Conservation (phyloP, 2,888 invertebrate species). For the Drosophila vallismaia region DNA sequence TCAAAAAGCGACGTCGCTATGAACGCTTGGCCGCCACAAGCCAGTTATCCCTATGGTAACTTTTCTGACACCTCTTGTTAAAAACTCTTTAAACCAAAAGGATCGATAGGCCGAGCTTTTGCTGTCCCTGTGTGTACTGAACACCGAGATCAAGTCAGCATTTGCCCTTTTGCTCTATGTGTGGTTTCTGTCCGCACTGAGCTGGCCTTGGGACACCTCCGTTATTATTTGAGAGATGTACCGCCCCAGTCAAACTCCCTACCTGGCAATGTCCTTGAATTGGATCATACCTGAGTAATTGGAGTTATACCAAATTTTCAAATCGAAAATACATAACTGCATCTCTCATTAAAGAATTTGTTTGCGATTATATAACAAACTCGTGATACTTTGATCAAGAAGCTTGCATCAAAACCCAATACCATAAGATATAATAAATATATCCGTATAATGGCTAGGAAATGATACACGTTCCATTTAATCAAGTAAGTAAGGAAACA, state of each 20-base stretch:
- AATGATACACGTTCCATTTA: no score
- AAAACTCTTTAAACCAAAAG: slow-evolving; percentile 10
- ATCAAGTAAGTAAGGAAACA: no score
- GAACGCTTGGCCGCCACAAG: slow-evolving; percentile 19
- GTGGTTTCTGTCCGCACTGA: slow-evolving; percentile 88
- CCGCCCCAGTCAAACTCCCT: slow-evolving; percentile 24
- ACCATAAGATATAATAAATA: no score
- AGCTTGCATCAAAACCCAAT: no score
- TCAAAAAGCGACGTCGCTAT: slow-evolving; percentile 27
- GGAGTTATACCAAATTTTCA: slow-evolving; percentile 19
- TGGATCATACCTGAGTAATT: slow-evolving; percentile 18
- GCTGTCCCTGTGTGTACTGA: slow-evolving; percentile 86
- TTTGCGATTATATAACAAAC: slow-evolving; percentile 27
- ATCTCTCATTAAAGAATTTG: slow-evolving; percentile 23
- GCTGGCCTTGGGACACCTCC: slow-evolving; percentile 54
- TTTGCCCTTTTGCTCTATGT: slow-evolving; percentile 89
- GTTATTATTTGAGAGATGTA: slow-evolving; percentile 24
- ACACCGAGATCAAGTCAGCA: slow-evolving; percentile 83
- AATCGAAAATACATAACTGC: slow-evolving; percentile 21
- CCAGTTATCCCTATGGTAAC: slow-evolving; percentile 26
- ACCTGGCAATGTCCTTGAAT: slow-evolving; percentile 9
- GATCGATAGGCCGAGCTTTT: slow-evolving; percentile 15
- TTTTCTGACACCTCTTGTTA: slow-evolving; percentile 18
- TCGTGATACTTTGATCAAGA: slow-evolving; percentile 12
- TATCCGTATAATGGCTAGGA: no score